phyloP scores from a whole-genome alignment of 2,797 vertebrate species.

The Helicolenus hilgendorfi region DNA sequence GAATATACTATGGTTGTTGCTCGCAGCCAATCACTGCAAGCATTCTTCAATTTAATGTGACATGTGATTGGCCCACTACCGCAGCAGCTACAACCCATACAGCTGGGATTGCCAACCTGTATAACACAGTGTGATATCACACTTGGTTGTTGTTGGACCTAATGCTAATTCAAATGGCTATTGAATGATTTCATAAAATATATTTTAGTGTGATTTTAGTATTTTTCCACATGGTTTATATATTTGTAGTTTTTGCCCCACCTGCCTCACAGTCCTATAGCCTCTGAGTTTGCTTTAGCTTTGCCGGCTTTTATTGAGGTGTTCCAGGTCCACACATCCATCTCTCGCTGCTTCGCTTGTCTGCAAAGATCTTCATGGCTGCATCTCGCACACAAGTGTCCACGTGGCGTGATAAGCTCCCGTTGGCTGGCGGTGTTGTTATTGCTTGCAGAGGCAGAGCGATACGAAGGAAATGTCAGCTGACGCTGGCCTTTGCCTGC shows the following conservation, averaged over 20 bases:
- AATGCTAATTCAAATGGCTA: background rate
- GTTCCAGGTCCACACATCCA: constrained; percentile 13
- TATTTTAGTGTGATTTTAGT: background rate
- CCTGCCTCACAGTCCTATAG: constrained; percentile 8
- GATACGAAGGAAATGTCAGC: constrained; percentile 68
- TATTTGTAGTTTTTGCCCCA: background rate
- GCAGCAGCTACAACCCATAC: too few species aligned
- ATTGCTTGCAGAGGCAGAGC: constrained; percentile 53
- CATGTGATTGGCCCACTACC: too few species aligned
- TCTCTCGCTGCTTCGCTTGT: constrained; percentile 25
- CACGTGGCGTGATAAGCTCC: constrained; percentile 39
- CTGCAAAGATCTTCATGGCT: constrained; percentile 36
- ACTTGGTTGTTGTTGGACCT: background rate
- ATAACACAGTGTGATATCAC: background rate
- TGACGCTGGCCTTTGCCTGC: constrained; percentile 48
- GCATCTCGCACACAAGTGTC: constrained; percentile 43
- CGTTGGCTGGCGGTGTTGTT: constrained; percentile 39
- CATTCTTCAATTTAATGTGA: too few species aligned
- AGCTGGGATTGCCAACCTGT: too few species aligned
- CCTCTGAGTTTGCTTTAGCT: background rate
- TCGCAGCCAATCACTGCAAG: too few species aligned
- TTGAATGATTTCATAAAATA: background rate
- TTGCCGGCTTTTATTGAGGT: constrained; percentile 27
- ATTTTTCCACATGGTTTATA: background rate
- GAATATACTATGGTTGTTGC: too few species aligned